phyloP scores from a whole-genome alignment of 1,140 invertebrate genomes.

The Drosophila hydei region DNA sequence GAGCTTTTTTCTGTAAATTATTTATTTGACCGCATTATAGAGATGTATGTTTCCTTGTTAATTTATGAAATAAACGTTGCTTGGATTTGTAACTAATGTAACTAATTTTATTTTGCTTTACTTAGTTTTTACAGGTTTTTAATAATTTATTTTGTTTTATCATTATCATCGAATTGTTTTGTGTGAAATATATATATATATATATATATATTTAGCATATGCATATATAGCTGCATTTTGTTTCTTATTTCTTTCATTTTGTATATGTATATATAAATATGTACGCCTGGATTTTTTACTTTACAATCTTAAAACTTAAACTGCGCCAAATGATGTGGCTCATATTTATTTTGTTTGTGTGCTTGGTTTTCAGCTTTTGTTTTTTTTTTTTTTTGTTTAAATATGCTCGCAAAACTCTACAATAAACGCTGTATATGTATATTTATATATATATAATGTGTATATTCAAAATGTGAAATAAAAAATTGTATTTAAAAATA shows the following conservation, averaged over 20 bases:
- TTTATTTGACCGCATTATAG: not conserved
- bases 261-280: slow-evolving; percentile 74
- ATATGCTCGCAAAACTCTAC: slow-evolving; percentile 76
- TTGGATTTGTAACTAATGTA: slow-evolving; percentile 78
- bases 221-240: slow-evolving; percentile 70
- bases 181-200: slow-evolving; percentile 46
- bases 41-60: not conserved
- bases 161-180: slow-evolving; percentile 65
- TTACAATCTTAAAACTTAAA: slow-evolving; percentile 71
- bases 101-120: slow-evolving; percentile 81
- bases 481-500: slow-evolving; percentile 79
- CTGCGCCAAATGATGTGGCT: slow-evolving; percentile 55
- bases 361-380: slow-evolving; percentile 47
- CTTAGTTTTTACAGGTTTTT: slow-evolving; percentile 80
- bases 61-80: slow-evolving; percentile 50
- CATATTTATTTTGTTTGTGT: slow-evolving; percentile 47
- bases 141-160: slow-evolving; percentile 72
- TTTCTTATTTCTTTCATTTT: slow-evolving; percentile 24
- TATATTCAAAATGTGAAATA: slow-evolving; percentile 78
- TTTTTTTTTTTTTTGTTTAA: slow-evolving; percentile 42
- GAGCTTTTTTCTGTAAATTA: not conserved
- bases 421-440: slow-evolving; percentile 61
- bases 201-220: slow-evolving; percentile 62
- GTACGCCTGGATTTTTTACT: slow-evolving; percentile 73
- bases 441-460: slow-evolving; percentile 58